Conservation (phyloP, 92 coral and sea anemone genomes). For the Metridium senile region DNA sequence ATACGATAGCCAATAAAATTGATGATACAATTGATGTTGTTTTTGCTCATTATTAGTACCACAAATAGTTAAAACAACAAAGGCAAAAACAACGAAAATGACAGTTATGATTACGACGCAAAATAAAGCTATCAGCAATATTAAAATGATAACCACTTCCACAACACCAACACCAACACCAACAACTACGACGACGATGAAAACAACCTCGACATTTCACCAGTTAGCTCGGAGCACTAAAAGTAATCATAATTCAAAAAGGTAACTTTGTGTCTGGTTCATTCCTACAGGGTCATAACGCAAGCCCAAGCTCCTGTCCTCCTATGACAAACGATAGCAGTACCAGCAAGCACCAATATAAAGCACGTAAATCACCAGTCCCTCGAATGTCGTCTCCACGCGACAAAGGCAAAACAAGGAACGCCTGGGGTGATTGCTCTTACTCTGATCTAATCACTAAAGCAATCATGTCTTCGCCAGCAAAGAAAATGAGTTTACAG, state of each 20-base stretch:
- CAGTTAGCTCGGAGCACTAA: too few relatives aligned
- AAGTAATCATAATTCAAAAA: neutral
- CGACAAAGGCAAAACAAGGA: neutral
- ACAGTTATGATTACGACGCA: too few relatives aligned
- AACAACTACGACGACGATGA: too few relatives aligned
- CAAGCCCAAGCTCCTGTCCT: neutral
- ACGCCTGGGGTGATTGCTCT: conserved; percentile 34
- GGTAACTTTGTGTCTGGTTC: neutral
- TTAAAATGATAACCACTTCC: too few relatives aligned
- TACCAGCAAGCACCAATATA: too few relatives aligned
- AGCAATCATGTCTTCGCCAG: conserved; percentile 33
- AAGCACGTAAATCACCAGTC: neutral
- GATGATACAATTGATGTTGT: too few relatives aligned
- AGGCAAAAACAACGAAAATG: too few relatives aligned
- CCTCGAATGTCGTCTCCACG: neutral
- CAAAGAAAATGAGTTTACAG: conserved; percentile 22
- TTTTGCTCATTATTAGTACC: too few relatives aligned
- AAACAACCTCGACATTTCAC: neutral
- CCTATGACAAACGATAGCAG: too few relatives aligned
- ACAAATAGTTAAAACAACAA: too few relatives aligned
- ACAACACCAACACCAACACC: neutral
- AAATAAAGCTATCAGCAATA: too few relatives aligned
- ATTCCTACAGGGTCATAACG: neutral
- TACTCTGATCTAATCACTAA: conserved; percentile 32
- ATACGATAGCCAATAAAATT: too few relatives aligned